phyloP scores from a whole-genome alignment of 2,113 vertebrate species.

The Ariopsis seemanni region DNA sequence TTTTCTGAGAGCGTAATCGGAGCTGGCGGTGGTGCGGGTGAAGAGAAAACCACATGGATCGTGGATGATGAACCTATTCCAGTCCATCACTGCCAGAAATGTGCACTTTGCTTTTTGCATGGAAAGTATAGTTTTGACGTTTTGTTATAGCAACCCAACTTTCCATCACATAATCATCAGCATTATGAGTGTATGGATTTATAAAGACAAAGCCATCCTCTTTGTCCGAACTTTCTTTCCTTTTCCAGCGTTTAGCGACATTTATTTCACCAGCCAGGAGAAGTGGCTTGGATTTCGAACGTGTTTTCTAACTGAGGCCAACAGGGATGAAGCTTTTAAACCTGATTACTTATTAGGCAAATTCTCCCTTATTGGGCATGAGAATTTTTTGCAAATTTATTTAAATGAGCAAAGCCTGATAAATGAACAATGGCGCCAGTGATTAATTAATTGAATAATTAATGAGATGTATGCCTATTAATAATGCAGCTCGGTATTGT shows the following conservation, averaged over 20 bases:
- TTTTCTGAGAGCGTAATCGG: slow-evolving; percentile 28
- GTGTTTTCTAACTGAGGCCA: slow-evolving; percentile 66
- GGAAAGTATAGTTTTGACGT: background rate
- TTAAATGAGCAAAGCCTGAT: slow-evolving; percentile 67
- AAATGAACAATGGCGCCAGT: slow-evolving; percentile 39
- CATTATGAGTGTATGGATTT: background rate
- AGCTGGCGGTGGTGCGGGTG: slow-evolving; percentile 69
- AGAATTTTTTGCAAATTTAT: slow-evolving; percentile 68
- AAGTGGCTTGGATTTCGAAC: slow-evolving; percentile 61
- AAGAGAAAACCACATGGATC: slow-evolving; percentile 71
- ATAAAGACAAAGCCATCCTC: background rate
- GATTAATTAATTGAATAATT: slow-evolving; percentile 49
- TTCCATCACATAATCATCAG: background rate
- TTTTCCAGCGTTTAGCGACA: slow-evolving; percentile 31
- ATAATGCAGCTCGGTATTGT: slow-evolving; percentile 35
- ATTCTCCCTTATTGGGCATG: slow-evolving; percentile 66
- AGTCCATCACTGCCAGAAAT: slow-evolving; percentile 61
- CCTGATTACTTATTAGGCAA: slow-evolving; percentile 63
- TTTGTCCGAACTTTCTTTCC: slow-evolving; percentile 1
- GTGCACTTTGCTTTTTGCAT: slow-evolving; percentile 30
- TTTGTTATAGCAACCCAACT: background rate
- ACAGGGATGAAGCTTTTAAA: slow-evolving; percentile 69
- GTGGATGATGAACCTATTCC: slow-evolving; percentile 64
- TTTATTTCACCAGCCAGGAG: slow-evolving; percentile 64
- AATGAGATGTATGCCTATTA: slow-evolving; percentile 43